phyloP scores from a whole-genome alignment of 2,888 invertebrate species.

The Lypha dubia region DNA sequence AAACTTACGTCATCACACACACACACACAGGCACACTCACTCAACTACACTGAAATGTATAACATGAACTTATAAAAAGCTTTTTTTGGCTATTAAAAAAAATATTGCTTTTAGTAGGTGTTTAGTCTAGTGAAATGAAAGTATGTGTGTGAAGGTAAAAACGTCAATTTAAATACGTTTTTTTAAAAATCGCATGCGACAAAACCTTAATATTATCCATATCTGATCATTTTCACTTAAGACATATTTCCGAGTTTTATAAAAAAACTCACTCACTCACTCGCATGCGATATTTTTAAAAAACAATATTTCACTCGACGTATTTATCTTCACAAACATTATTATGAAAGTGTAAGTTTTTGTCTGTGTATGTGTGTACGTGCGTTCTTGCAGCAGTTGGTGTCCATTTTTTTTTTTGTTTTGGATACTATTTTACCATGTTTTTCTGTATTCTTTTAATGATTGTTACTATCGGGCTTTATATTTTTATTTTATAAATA shows the following conservation, averaged over 20 bases:
- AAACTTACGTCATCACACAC: not conserved
- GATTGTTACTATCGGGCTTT: constrained; percentile 13
- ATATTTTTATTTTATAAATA: constrained; percentile 50
- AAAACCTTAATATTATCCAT: too few species aligned
- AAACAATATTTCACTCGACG: too few species aligned
- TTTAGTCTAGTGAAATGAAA: not conserved
- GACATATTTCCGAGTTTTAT: too few species aligned
- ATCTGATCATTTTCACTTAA: too few species aligned
- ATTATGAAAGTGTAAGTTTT: too few species aligned
- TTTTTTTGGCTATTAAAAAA: not conserved
- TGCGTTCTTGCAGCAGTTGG: not conserved
- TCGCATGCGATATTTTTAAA: too few species aligned
- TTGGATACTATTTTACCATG: not conserved
- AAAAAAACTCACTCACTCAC: too few species aligned
- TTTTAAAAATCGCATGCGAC: too few species aligned
- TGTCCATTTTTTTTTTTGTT: constrained; percentile 2
- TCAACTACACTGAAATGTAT: not conserved
- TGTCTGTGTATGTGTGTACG: not conserved
- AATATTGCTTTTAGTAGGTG: constrained; percentile 12
- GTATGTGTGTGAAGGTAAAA: not conserved
- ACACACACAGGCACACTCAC: not conserved
- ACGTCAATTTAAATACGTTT: too few species aligned
- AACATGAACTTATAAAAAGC: not conserved
- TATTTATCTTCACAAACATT: too few species aligned
- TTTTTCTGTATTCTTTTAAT: constrained; percentile 24